Evolutionary conservation across 2,113 vertebrate genomes (phyloP), one percentile per base, ranked within the genome.

Genomic region (Psilopogon haemacephalus): DNA sequence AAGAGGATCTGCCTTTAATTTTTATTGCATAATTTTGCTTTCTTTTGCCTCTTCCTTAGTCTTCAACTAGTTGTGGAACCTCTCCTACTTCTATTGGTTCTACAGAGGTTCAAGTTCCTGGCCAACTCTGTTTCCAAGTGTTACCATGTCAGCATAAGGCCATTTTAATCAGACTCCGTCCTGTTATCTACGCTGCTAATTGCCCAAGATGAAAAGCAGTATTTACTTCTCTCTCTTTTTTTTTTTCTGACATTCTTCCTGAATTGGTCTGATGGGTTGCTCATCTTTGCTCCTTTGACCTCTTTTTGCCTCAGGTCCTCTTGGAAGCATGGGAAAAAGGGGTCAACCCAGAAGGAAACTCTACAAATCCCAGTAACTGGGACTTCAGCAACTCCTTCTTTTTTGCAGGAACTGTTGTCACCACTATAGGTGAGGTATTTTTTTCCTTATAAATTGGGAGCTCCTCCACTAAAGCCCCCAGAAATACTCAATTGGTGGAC

Each of bases 351-450:
- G 98, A 98, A 62, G 98, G 98, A 79, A 99, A 99, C 85, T 98
- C 98, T 42, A 98, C 98, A 4, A 99, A 98, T 97, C 98, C 98
- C 85, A 98, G 98, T 95, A 99, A 99, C 97, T 99, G 99, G 99
- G 98, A 99, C 94, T 99, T 99, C 56, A 97, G 98, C 94, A 99
- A 98, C 96, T 99, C 98, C 52, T 99, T 99, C 96, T 99, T 99
- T 94, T 99, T 99, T 87, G 98, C 98, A 27, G 98, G 98, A 88
- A 98, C 98, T 1, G 98, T 99, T 5, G 97, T 99, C 96, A 99
- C 99, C 67, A 99, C 99, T 59, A 99, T 99, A 97, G 99, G 98
- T 98, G 97, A 98, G 96, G 62, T 72, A 74, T 19, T 76, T 7
- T 30, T 81, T 84, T 73, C 18, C 48, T 92, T 89, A 72, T 62